Percentiles rank a stretch among this genome's conserved stretches.
These are phyloP conservation scores for Mola mola DNA, from an alignment of 2,113 vertebrate species.

Conservation along the genomic window DNA sequence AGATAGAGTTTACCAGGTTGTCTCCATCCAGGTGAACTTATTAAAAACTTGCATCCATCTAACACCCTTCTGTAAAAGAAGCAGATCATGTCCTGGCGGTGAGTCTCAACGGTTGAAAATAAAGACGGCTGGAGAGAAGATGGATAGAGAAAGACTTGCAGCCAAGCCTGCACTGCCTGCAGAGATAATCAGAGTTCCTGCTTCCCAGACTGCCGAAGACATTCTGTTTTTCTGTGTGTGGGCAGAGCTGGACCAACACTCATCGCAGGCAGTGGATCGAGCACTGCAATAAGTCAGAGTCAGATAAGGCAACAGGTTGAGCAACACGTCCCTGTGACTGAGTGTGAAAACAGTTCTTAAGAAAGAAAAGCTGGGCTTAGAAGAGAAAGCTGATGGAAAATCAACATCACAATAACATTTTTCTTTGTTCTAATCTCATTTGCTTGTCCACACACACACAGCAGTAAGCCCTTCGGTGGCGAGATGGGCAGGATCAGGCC, in stretches of 20 bases:
- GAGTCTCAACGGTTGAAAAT: slow-evolving; percentile 74
- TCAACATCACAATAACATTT: too few species aligned
- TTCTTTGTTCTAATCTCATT: too few species aligned
- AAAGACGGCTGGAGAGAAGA: slow-evolving; percentile 37
- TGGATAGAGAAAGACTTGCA: slow-evolving; percentile 35
- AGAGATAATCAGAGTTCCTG: slow-evolving; percentile 48
- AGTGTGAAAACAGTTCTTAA: too few species aligned
- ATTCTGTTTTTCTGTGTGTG: slow-evolving; percentile 36
- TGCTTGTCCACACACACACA: too few species aligned
- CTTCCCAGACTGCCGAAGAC: slow-evolving; percentile 8
- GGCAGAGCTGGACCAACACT: slow-evolving; percentile 31
- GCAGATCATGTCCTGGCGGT: slow-evolving; percentile 82
- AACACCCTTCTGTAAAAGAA: background rate
- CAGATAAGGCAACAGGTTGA: slow-evolving; percentile 32
- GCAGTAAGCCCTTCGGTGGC: too few species aligned
- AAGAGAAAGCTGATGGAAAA: too few species aligned
- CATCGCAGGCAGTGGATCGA: slow-evolving; percentile 7
- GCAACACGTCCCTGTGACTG: too few species aligned
- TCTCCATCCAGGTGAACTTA: too few species aligned
- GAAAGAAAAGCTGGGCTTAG: too few species aligned
- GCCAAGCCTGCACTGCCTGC: slow-evolving; percentile 44
- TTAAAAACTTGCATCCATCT: too few species aligned
- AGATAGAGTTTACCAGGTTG: too few species aligned
- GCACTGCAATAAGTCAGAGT: slow-evolving; percentile 3
- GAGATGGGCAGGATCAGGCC: too few species aligned